These are phyloP conservation scores for Crotalus adamanteus DNA, from an alignment of 2,797 vertebrate genomes.

Conservation along the genomic window DNA sequence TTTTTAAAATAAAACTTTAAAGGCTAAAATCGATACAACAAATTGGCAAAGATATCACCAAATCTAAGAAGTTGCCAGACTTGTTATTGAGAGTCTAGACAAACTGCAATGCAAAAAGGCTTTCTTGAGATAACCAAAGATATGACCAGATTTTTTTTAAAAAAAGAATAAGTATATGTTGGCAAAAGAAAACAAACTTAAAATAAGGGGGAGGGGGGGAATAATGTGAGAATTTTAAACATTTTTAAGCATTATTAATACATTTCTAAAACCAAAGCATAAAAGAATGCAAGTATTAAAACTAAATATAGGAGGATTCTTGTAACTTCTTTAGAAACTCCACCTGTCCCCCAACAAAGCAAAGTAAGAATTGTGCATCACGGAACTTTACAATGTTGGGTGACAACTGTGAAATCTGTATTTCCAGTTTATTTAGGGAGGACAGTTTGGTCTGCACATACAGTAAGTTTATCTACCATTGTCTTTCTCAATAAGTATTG, in stretches of 20 bases:
- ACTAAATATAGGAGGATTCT: neutral
- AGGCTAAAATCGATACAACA: neutral
- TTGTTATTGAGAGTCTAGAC: neutral
- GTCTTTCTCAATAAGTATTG: neutral
- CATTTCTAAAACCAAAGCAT: neutral
- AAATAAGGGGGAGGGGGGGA: neutral
- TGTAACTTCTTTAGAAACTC: neutral
- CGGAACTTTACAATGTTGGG: neutral
- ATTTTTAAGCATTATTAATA: neutral
- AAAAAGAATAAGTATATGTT: neutral
- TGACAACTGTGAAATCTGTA: neutral
- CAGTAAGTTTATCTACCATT: neutral
- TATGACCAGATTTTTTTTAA: neutral
- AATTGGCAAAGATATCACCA: neutral
- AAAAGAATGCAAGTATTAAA: neutral
- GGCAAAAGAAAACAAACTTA: neutral
- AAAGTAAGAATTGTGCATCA: neutral
- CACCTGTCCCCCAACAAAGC: neutral
- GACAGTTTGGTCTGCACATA: neutral
- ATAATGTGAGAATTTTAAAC: neutral
- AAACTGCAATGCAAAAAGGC: neutral
- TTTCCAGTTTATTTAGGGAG: neutral
- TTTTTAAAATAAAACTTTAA: neutral
- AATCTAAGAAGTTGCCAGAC: neutral
- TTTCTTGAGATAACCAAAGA: neutral